Evolutionary conservation across 2,888 invertebrate genomes (phyloP).

Genomic region (Nycteola revayana): DNA sequence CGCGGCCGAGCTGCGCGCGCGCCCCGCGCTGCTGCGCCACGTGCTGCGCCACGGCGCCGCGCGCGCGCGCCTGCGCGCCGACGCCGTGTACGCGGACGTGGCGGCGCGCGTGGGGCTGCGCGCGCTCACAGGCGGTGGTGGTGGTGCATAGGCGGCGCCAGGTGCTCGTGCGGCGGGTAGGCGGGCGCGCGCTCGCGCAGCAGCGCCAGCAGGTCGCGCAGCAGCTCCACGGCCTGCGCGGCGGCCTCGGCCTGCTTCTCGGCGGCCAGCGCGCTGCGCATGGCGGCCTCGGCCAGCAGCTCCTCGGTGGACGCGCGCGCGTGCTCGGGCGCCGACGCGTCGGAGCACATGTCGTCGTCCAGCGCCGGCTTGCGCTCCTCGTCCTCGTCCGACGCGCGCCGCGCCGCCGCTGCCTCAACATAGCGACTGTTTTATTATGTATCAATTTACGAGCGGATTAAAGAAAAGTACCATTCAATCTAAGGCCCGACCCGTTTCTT

Average conservation of each 20-base stretch:
- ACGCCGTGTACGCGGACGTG: slow-evolving; percentile 84
- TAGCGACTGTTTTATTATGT: too few relatives aligned
- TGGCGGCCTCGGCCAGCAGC: slow-evolving; percentile 71
- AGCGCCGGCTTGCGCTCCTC: slow-evolving; percentile 60
- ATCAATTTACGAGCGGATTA: too few relatives aligned
- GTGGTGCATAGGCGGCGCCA: slow-evolving; percentile 18
- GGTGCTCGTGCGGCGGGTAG: slow-evolving; percentile 17
- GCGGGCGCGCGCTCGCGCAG: slow-evolving; percentile 59
- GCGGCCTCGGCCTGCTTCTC: slow-evolving; percentile 73
- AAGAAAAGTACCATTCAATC: too few relatives aligned
- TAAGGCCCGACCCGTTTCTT: too few relatives aligned
- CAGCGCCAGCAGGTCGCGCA: slow-evolving; percentile 69
- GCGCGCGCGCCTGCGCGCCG: slow-evolving; percentile 84
- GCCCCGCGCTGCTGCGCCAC: slow-evolving; percentile 73
- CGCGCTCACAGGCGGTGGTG: slow-evolving; percentile 43
- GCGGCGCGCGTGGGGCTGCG: slow-evolving; percentile 58
- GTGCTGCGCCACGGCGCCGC: slow-evolving; percentile 76
- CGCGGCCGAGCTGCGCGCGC: slow-evolving; percentile 68
- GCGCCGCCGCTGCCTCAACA: slow-evolving; percentile 30
- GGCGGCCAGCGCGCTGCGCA: slow-evolving; percentile 70
- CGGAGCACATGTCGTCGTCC: slow-evolving; percentile 68
- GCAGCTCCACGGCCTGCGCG: slow-evolving; percentile 49
- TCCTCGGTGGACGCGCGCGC: slow-evolving; percentile 60
- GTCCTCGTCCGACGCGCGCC: slow-evolving; percentile 48
- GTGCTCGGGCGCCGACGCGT: slow-evolving; percentile 34